A percentile compares a stretch with the other conserved stretches of the same genome.
Evolutionary conservation across 2,888 invertebrate genomes (phyloP).

Genomic region (Ornithoptera alexandrae): DNA sequence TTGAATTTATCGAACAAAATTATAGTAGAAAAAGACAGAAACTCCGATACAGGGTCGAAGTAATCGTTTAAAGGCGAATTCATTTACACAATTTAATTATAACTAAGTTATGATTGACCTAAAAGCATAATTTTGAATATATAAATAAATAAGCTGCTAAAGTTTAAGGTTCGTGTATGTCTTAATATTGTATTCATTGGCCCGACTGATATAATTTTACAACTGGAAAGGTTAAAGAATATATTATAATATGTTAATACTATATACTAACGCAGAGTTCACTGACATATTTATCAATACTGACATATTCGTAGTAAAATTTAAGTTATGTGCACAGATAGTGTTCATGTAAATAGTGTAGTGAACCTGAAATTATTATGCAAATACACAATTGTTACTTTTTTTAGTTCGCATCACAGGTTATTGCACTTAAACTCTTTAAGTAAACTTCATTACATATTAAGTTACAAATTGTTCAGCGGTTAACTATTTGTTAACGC

Average conservation of each 20-base stretch:
- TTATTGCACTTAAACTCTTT: no score
- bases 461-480: no score
- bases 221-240: slow-evolving; percentile 22
- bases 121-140: slow-evolving; percentile 28
- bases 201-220: slow-evolving; percentile 7
- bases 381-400: no score
- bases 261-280: slow-evolving; percentile 14
- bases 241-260: slow-evolving; percentile 1
- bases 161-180: slow-evolving; percentile 27
- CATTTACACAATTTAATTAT: slow-evolving; percentile 2
- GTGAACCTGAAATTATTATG: no score
- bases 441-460: no score
- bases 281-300: slow-evolving; percentile 15
- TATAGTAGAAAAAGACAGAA: background rate
- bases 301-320: slow-evolving; percentile 3
- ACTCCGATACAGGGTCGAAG: background rate
- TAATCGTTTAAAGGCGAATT: background rate
- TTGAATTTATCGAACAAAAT: background rate
- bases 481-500: no score
- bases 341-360: no score
- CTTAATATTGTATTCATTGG: slow-evolving; percentile 13
- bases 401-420: no score
- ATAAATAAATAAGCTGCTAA: slow-evolving; percentile 20
- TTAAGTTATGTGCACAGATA: no score
- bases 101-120: slow-evolving; percentile 19